phyloP scores from a whole-genome alignment of 1,140 invertebrate genomes.

The Drosophila ambigua region DNA sequence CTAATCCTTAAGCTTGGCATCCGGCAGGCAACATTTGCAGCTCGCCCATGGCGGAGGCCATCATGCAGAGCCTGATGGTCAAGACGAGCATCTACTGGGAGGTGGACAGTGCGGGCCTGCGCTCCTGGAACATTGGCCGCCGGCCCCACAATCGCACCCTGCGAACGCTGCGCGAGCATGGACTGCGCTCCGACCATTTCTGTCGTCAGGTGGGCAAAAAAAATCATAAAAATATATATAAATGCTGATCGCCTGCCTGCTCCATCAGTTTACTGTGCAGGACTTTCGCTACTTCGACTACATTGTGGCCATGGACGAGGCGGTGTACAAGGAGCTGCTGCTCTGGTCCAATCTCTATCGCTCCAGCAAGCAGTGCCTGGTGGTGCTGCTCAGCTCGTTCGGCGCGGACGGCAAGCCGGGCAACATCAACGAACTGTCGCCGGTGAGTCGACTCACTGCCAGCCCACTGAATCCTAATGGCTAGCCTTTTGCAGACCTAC shows the following conservation, averaged over 20 bases:
- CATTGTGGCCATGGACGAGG: conserved; percentile 58
- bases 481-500: conserved; percentile 17
- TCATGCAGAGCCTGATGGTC: conserved; percentile 66
- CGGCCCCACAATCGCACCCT: conserved; percentile 52
- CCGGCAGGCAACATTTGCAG: conserved; percentile 64
- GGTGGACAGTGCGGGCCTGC: conserved; percentile 65
- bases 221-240: too few species aligned
- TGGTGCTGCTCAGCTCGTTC: conserved; percentile 33
- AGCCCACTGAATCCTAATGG: too few species aligned
- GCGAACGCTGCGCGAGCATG: conserved; percentile 52
- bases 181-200: conserved; percentile 60
- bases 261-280: conserved; percentile 33
- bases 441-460: conserved; percentile 22
- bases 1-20: too few species aligned
- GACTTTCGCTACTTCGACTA: conserved; percentile 66
- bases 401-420: conserved; percentile 9
- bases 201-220: conserved; percentile 46
- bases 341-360: conserved; percentile 40
- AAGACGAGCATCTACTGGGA: conserved; percentile 74
- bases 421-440: conserved; percentile 29
- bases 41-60: conserved; percentile 68
- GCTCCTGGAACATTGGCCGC: conserved; percentile 67
- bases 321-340: conserved; percentile 57
- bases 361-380: neutral
- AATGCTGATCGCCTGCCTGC: too few species aligned